Percentiles rank a stretch among this genome's conserved stretches.
These are phyloP conservation scores for Holothuria glaberrima DNA, from an alignment of 35 echinoderm and acorn worm genomes.

Conservation along the genomic window DNA sequence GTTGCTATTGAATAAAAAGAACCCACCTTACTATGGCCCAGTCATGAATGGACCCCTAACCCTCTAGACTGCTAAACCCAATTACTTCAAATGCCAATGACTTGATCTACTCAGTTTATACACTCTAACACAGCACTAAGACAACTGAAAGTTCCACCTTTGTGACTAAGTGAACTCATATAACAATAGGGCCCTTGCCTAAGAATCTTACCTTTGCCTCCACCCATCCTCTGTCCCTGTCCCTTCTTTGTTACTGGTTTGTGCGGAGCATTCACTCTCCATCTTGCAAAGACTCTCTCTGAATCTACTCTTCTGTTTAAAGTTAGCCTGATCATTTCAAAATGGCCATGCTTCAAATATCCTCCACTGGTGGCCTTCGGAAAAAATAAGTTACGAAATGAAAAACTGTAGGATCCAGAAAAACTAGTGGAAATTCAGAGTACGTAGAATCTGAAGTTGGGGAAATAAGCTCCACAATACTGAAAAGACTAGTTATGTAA, in stretches of 20 bases:
- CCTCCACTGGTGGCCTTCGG: constrained; percentile 78
- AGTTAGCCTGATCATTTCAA: constrained; percentile 95
- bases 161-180: neutral
- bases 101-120: no score
- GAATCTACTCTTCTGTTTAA: constrained; percentile 76
- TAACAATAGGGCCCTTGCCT: neutral
- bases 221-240: constrained; percentile 91
- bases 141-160: no score
- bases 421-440: no score
- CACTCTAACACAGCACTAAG: no score
- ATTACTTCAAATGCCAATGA: neutral
- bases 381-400: neutral
- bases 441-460: no score
- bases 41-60: no score
- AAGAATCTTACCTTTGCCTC: constrained; percentile 80
- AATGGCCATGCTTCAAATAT: constrained; percentile 85
- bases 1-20: no score
- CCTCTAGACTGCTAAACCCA: no score
- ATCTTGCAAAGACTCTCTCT: constrained; percentile 81
- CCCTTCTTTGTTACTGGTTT: constrained; percentile 95
- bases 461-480: no score
- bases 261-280: constrained; percentile 87
- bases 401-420: no score
- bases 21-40: no score
- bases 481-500: no score